Evolutionary conservation across 2,888 invertebrate species (phyloP).

Genomic region (Creontiades dilutus): DNA sequence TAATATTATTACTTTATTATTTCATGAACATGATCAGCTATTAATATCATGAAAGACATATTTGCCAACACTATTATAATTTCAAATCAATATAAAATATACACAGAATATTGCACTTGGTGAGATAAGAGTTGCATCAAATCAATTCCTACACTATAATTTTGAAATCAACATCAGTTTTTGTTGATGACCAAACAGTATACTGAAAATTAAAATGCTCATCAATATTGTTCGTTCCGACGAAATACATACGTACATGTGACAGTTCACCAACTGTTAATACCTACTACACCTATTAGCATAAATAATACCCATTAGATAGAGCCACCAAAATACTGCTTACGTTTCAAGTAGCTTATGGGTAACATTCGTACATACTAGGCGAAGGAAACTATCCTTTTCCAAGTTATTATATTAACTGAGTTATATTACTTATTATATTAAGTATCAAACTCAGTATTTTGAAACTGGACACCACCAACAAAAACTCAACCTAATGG

Average conservation of each 20-base stretch:
- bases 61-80: conserved; percentile 56
- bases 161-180: not conserved
- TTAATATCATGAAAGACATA: conserved; percentile 66
- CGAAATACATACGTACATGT: not conserved
- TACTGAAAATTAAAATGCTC: not conserved
- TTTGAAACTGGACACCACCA: conserved; percentile 8
- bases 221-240: conserved; percentile 5
- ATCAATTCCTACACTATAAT: not conserved
- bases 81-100: conserved; percentile 45
- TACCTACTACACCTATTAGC: conserved; percentile 13
- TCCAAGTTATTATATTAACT: not conserved
- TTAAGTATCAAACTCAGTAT: not conserved
- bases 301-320: conserved; percentile 14
- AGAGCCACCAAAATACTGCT: not conserved
- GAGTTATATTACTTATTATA: too few relatives aligned
- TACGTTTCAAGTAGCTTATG: not conserved
- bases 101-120: conserved; percentile 68
- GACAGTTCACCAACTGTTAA: not conserved
- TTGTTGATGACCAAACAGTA: not conserved
- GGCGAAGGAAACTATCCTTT: not conserved
- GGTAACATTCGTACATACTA: not conserved
- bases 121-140: conserved; percentile 56
- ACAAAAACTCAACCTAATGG: not conserved
- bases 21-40: conserved; percentile 56
- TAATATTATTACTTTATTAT: conserved; percentile 54